Base-by-base conservation (phyloP, 2,888 invertebrate species). In the Mythimna impura region DNA sequence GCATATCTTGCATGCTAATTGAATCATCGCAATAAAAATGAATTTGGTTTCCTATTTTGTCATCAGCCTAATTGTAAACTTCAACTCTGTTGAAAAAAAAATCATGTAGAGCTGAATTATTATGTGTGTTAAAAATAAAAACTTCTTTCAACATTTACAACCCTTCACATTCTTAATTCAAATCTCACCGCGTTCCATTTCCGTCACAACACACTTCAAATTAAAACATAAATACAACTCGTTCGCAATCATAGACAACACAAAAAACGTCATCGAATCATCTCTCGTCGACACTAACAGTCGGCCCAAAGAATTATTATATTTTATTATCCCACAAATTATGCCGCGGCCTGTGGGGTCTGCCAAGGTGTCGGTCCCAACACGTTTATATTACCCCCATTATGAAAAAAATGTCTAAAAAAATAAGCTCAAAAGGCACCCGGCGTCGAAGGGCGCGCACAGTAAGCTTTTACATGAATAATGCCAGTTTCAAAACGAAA, bases 241-340 rank as follows among this genome's bases (percentile, higher is more conserved):
- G 79, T 82, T 80, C 61, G 65, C 76, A 86, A 83, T 87, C 87
- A 83, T 79, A 78, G 83, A 78, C 76, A 82, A 80, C 78, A 82
- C 77, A 81, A 86, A 82, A 81, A 85, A 84, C 69, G 78, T 81
- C 85, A 87, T 88, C 85, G 87, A 86, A 88, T 83, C 73, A 78
- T 84, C 70, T 71, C 82, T 84, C 83, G 87, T 89, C 90, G 88
- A 85, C 91, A 89, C 89, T 89, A 84, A 84, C 86, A 85, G 83
- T 83, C 87, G 81, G 69, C 71, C 87, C 80, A 80, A 81, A 82
- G 90, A 91, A 91, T 94, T 93, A 94, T 94, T 93, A 93, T 93
- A 92, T 91, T 95, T 94, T 95, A 94, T 94, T 94, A 93, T 92
- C 89, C 93, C 94, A 93, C 95, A 94, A 95, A 95, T 94, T 92